Evolutionary conservation across 2,888 invertebrate species (phyloP).

Genomic region (Cheilosia impressa): DNA sequence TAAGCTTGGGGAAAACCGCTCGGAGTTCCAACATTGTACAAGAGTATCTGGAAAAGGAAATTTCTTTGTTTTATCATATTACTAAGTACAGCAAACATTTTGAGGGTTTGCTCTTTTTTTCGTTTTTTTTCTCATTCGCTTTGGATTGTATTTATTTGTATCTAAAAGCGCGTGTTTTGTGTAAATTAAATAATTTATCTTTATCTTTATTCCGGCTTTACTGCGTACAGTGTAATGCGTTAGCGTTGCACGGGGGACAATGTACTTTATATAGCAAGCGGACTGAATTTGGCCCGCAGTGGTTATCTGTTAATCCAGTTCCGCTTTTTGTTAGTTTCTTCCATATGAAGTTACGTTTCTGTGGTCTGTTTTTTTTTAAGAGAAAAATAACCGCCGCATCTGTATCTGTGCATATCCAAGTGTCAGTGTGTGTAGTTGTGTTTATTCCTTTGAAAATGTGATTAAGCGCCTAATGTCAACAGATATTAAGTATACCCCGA

Average conservation of each 20-base stretch:
- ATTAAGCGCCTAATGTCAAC: conserved; percentile 64
- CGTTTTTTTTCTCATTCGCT: neutral
- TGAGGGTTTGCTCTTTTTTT: neutral
- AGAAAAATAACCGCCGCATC: neutral
- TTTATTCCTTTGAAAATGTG: conserved; percentile 56
- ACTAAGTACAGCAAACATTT: conserved; percentile 7
- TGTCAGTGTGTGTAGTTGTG: conserved; percentile 32
- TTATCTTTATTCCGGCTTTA: conserved; percentile 51
- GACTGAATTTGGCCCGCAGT: conserved; percentile 41
- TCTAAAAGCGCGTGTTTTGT: conserved; percentile 52
- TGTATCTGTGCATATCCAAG: conserved; percentile 16
- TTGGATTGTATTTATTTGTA: conserved; percentile 22
- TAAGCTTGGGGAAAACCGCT: conserved; percentile 35
- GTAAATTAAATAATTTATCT: conserved; percentile 69
- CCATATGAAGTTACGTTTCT: conserved; percentile 13
- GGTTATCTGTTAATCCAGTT: conserved; percentile 69
- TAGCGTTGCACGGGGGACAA: neutral
- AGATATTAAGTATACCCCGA: conserved; percentile 56
- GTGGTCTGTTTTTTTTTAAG: neutral
- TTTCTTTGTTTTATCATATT: conserved; percentile 32
- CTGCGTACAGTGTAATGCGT: neutral
- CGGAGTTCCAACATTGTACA: neutral
- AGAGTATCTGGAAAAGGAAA: conserved; percentile 1
- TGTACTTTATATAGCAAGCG: neutral
- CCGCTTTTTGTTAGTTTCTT: conserved; percentile 54